These are phyloP conservation scores for Meriones unguiculatus DNA, from an alignment of 2,113 vertebrate genomes.

Conservation along the genomic window DNA sequence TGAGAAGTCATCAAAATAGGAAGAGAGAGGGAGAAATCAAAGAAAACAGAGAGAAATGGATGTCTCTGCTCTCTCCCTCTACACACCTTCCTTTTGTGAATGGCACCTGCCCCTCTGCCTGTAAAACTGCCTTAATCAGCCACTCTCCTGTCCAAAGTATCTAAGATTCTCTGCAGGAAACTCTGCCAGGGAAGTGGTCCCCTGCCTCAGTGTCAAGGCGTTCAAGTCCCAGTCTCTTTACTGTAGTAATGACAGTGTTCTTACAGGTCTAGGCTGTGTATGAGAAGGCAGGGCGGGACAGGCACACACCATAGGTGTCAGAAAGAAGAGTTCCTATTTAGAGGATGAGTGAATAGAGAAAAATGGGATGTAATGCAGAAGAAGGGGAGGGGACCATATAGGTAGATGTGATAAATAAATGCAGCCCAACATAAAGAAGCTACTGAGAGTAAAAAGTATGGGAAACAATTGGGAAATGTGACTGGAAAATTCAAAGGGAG, in stretches of 20 bases:
- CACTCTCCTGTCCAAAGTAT: background rate
- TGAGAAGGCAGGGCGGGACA: background rate
- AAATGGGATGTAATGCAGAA: background rate
- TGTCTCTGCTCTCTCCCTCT: background rate
- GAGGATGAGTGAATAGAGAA: background rate
- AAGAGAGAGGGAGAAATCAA: background rate
- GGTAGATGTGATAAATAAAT: background rate
- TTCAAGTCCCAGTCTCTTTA: background rate
- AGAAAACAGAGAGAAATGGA: background rate
- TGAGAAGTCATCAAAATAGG: background rate
- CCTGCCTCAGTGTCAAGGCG: background rate
- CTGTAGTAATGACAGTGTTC: background rate
- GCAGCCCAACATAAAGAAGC: background rate
- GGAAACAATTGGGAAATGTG: background rate
- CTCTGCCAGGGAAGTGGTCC: background rate
- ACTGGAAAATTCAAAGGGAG: background rate
- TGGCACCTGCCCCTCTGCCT: background rate
- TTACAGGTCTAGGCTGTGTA: background rate
- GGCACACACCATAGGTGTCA: background rate
- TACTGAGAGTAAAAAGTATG: background rate
- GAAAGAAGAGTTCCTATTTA: background rate
- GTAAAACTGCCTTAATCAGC: background rate
- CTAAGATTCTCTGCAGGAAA: background rate
- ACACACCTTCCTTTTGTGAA: background rate
- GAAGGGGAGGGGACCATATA: background rate